Evolutionary conservation across 2,797 vertebrate species (phyloP).

Genomic region (Centropyge bicolor): DNA sequence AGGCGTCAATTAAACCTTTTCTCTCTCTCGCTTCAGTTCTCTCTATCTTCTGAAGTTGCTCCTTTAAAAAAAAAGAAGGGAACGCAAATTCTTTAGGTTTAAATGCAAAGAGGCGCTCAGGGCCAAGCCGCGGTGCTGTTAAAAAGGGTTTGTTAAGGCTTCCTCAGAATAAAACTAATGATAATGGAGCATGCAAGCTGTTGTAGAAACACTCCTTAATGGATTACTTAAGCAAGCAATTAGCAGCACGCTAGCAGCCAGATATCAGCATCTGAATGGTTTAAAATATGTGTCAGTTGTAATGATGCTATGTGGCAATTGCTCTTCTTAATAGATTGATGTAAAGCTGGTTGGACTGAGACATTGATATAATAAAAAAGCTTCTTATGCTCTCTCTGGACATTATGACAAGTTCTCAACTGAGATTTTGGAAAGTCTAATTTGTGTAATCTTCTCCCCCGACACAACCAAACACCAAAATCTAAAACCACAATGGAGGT

Average conservation of each 20-base stretch:
- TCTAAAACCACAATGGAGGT: constrained; percentile 11
- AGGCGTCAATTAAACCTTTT: constrained; percentile 88
- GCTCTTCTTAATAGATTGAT: constrained; percentile 65
- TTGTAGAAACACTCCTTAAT: constrained; percentile 79
- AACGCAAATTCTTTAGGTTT: constrained; percentile 84
- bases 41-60: constrained; percentile 76
- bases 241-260: constrained; percentile 73
- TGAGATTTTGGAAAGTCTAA: constrained; percentile 8
- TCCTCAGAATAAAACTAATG: constrained; percentile 78
- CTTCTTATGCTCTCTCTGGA: neutral
- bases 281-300: constrained; percentile 69
- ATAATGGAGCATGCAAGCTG: constrained; percentile 78
- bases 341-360: constrained; percentile 29
- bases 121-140: constrained; percentile 60
- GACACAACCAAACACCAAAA: no score
- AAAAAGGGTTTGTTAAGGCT: constrained; percentile 77
- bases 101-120: constrained; percentile 85
- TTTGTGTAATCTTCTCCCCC: neutral
- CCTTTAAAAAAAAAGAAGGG: constrained; percentile 50
- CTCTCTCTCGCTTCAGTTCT: constrained; percentile 77
- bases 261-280: constrained; percentile 72
- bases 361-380: constrained; percentile 35
- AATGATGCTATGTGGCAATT: constrained; percentile 58
- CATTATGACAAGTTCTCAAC: constrained; percentile 12
- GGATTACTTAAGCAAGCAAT: constrained; percentile 81